phyloP scores from a whole-genome alignment of 2,888 invertebrate species.

The Carcina quercana region DNA sequence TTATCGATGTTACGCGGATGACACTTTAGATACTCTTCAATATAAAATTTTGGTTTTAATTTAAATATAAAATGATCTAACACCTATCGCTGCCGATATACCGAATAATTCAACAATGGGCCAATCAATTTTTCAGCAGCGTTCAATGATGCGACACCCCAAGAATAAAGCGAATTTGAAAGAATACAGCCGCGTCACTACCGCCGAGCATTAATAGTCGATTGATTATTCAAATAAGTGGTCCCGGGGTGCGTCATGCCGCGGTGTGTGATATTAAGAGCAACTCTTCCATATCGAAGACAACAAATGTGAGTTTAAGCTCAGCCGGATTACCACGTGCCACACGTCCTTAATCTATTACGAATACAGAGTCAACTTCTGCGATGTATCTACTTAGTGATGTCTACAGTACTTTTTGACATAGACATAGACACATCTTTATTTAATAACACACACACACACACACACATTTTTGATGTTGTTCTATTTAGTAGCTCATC shows the following conservation, averaged over 20 bases:
- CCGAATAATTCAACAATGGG: conserved; percentile 51
- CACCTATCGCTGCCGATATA: too few relatives aligned
- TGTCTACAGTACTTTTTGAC: not conserved
- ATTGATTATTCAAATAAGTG: conserved; percentile 58
- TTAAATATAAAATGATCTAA: too few relatives aligned
- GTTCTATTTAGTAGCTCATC: too few relatives aligned
- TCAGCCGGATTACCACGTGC: too few relatives aligned
- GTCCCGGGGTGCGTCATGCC: conserved; percentile 23
- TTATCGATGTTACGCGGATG: too few relatives aligned
- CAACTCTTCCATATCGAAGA: conserved; percentile 24
- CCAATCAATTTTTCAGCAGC: conserved; percentile 48
- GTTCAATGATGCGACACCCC: conserved; percentile 28
- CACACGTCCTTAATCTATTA: too few relatives aligned
- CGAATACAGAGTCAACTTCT: too few relatives aligned
- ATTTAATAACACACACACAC: too few relatives aligned
- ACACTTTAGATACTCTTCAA: too few relatives aligned
- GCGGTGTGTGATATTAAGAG: conserved; percentile 26
- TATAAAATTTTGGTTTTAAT: too few relatives aligned
- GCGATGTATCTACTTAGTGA: not conserved
- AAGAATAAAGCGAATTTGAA: conserved; percentile 36
- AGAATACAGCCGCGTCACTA: conserved; percentile 51
- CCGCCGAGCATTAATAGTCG: conserved; percentile 51
- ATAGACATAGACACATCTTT: too few relatives aligned
- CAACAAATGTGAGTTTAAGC: conserved; percentile 35
- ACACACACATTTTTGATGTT: too few relatives aligned